Base-by-base conservation (phyloP, 2,113 vertebrate genomes). In the Motacilla alba region DNA sequence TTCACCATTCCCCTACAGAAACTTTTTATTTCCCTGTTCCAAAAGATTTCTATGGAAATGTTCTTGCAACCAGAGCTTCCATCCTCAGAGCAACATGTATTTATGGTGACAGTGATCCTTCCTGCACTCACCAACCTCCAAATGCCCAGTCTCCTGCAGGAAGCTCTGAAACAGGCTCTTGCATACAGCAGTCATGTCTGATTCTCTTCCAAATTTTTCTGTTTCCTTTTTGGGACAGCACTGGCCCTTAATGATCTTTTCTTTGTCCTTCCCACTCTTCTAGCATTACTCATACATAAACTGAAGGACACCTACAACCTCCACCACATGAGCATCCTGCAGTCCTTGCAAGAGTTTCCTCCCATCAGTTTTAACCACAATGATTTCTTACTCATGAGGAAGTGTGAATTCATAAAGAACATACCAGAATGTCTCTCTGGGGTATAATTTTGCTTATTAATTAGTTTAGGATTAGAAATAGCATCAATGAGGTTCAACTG, bases 401-500 rank as follows among this genome's bases (percentile, higher is more conserved):
- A 90, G 82, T 72, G 44, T 80, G 62, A 91, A 93, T 77, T 93
- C 93, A 97, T 64, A 83, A 90, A 93, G 64, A 93, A 91, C 30
- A 35, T 39, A 60, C 64, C 68, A 78, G 59, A 84, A 93, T 74
- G 69, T 80, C 59, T 77, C 93, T 78, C 89, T 80, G 43, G 79
- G 69, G 87, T 84, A 89, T 68, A 94, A 83, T 93, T 95, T 91
- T 84, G 63, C 46, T 78, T 87, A 95, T 88, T 97, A 95, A 95
- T 93, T 95, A 90, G 8, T 2, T 93, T 41, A 89, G 63, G 76
- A 89, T 94, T 84, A 94, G 90, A 93, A 95, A 94, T 26, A 85
- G 73, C 53, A 84, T 69, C 44, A 69, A 3, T 35, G 52, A 94
- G 56, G 39, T 68, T 80, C 75, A 66, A 70, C 11, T 73, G 73